Evolutionary conservation across 1,140 invertebrate genomes (phyloP), one percentile per base, ranked within the genome.

Genomic region (Nixonia krombeini): DNA sequence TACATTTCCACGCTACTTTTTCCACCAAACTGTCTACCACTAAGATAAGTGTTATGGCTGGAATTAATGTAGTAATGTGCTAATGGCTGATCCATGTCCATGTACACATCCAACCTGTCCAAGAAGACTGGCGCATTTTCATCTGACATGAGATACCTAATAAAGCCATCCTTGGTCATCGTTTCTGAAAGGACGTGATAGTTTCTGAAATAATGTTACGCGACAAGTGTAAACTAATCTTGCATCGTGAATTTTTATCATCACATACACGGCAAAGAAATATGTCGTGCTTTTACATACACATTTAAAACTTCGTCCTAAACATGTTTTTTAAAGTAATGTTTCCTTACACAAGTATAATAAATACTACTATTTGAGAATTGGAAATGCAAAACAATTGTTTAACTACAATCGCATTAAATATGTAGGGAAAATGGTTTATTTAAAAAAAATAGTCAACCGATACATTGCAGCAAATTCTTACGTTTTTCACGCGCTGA

Each of bases 1-100:
- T 99, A 99, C 92, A 99, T 99, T 87, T 99, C 98, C 0, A 99
- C 96, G 4, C 94, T 97, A 51, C 96, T 98, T 85, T 95, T 98
- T 29, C 97, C 97, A 47, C 97, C 98, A 78, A 99, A 96, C 85
- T 99, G 98, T 68, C 97, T 88, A 1, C 98, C 98, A 15, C 90
- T 93, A 23, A 99, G 88, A 85, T 99, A 99, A 5, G 98, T 99
- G 81, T 99, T 99, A 85, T 99, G 98, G 38, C 97, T 99, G 18
- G 96, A 98, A 88, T 99, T 99, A 70, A 99, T 99, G 82, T 99
- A 99, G 86, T 99, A 99, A 81, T 99, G 97, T 25, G 94, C 90
- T 15, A 99, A 79, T 0, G 98, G 96, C 78, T 99, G 96, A 77
- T 99, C 97, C 98, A 99, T 99, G 64, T 99, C 97, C 94, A 94